Evolutionary conservation across 2,113 vertebrate genomes (phyloP), one percentile per base, ranked within the genome.

Genomic region (Antechinus stuartii): DNA sequence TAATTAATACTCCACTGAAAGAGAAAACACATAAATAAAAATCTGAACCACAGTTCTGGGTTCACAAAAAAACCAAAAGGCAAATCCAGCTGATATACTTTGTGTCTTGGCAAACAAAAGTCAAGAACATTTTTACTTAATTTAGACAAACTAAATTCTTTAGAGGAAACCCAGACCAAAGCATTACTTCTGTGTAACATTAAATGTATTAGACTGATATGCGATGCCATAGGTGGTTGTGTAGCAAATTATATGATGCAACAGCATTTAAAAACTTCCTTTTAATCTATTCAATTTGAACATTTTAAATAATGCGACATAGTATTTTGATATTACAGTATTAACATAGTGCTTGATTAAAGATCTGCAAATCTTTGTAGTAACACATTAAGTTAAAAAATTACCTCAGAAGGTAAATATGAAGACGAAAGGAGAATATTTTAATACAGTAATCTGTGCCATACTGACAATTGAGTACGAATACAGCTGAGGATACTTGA

Each of bases 331-430:
- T 98, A 98, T 97, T 98, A 98, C 98, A 98, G 98, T 97, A 98
- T 98, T 98, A 98, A 98, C 98, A 98, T 97, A 98, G 98, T 98
- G 98, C 98, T 98, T 97, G 97, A 98, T 98, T 98, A 98, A 98
- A 98, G 97, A 97, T 95, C 24, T 91, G 97, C 97, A 96, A 98
- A 97, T 98, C 98, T 98, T 98, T 97, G 93, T 96, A 98, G 97
- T 97, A 97, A 99, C 98, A 98, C 98, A 97, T 95, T 97, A 97
- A 98, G 94, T 98, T 97, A 97, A 97, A 98, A 98, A 98, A 98
- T 98, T 97, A 97, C 98, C 98, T 92, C 95, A 84, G 56, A 97
- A 98, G 98, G 98, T 98, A 98, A 98, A 98, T 97, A 98, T 68
- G 97, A 98, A 98, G 98, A 98, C 91, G 91, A 97, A 98, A 98